Percentiles rank a stretch among this genome's conserved stretches.
These are phyloP conservation scores for Idaea aversata DNA, from an alignment of 2,888 invertebrate genomes.

Conservation along the genomic window DNA sequence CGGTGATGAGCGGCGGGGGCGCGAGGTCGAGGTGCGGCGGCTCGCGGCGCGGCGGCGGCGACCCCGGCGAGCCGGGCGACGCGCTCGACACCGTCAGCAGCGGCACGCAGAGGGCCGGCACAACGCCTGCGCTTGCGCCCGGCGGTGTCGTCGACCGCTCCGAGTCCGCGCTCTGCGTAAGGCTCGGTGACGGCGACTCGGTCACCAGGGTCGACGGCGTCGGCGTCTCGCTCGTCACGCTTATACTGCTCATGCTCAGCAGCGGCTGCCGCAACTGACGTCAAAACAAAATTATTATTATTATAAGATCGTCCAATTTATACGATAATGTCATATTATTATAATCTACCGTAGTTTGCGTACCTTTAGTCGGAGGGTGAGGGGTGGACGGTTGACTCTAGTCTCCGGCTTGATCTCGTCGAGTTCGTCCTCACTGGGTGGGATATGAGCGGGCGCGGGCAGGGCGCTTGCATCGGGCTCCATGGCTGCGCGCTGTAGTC, in stretches of 20 bases:
- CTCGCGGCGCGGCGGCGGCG: slow-evolving; percentile 80
- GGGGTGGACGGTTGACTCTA: slow-evolving; percentile 54
- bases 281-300: slow-evolving; percentile 13
- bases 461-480: slow-evolving; percentile 56
- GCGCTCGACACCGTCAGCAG: slow-evolving; percentile 84
- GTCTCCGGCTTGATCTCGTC: slow-evolving; percentile 63
- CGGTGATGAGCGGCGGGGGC: slow-evolving; percentile 85
- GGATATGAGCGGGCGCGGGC: slow-evolving; percentile 49
- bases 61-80: slow-evolving; percentile 86
- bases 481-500: slow-evolving; percentile 64
- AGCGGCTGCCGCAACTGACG: slow-evolving; percentile 79
- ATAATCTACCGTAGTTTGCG: slow-evolving; percentile 8
- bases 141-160: slow-evolving; percentile 69
- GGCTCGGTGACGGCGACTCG: slow-evolving; percentile 71
- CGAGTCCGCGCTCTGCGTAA: slow-evolving; percentile 72
- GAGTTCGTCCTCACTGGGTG: slow-evolving; percentile 70
- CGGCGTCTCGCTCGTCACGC: slow-evolving; percentile 48
- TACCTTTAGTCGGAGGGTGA: slow-evolving; percentile 65
- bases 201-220: slow-evolving; percentile 72
- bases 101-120: slow-evolving; percentile 81
- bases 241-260: slow-evolving; percentile 44
- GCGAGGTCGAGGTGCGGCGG: slow-evolving; percentile 84
- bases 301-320: too few relatives aligned
- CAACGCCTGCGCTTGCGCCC: slow-evolving; percentile 26
- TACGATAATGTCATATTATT: too few relatives aligned